Evolutionary conservation across 2,888 invertebrate genomes (phyloP).

Genomic region (Andricus curvator): DNA sequence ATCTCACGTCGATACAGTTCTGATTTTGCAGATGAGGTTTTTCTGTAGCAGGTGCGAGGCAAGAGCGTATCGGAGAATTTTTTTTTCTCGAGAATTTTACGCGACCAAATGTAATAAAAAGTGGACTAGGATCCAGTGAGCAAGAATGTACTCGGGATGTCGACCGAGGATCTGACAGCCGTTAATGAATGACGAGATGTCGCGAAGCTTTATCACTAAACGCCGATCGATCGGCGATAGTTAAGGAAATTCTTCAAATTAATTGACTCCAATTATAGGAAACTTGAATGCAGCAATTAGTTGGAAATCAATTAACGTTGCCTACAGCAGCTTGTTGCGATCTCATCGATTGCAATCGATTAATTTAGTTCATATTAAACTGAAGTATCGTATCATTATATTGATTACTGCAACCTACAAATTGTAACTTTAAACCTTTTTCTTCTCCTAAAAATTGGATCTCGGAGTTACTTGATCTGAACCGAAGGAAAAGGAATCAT

Average conservation of each 20-base stretch:
- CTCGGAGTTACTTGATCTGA: neutral
- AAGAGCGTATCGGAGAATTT: constrained; percentile 13
- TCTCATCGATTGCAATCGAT: neutral
- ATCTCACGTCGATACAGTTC: neutral
- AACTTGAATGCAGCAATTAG: constrained; percentile 70
- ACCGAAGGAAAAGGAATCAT: constrained; percentile 10
- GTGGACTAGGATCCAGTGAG: neutral
- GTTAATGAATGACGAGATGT: constrained; percentile 47
- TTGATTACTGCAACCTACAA: neutral
- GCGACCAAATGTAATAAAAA: constrained; percentile 28
- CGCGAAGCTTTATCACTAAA: constrained; percentile 41
- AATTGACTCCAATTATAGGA: constrained; percentile 70
- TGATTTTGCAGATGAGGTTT: constrained; percentile 4
- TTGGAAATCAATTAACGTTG: constrained; percentile 71
- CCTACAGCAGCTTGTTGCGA: constrained; percentile 38
- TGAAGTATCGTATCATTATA: neutral
- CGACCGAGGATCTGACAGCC: neutral
- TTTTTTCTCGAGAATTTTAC: neutral
- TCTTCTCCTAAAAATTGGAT: neutral
- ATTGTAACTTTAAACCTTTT: neutral
- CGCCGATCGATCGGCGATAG: constrained; percentile 56
- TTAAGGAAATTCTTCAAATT: constrained; percentile 66
- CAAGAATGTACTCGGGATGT: neutral
- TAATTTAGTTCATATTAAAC: neutral
- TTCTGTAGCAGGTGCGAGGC: constrained; percentile 5